Evolutionary conservation across 1,140 invertebrate genomes (phyloP).

Genomic region (Telenomus remus): DNA sequence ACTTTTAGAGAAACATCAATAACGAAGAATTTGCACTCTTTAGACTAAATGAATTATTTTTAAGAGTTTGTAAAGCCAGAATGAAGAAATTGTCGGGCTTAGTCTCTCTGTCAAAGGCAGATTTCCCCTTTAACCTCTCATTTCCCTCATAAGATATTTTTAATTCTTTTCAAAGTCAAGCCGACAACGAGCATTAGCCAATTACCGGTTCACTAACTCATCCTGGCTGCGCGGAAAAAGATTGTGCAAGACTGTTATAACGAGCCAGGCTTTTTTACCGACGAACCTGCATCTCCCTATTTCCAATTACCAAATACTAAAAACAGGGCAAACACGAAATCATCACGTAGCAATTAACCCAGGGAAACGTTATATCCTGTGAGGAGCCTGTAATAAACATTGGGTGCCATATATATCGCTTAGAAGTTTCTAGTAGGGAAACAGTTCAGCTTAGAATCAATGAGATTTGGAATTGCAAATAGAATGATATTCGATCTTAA

Average conservation of each 20-base stretch:
- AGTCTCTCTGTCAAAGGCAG: constrained; percentile 9
- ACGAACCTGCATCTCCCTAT: constrained; percentile 37
- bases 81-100: no score
- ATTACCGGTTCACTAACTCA: constrained; percentile 53
- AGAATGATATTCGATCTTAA: constrained; percentile 28
- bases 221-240: constrained; percentile 37
- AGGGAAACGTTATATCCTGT: constrained; percentile 58
- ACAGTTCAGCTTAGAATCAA: constrained; percentile 36
- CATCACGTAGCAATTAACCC: constrained; percentile 52
- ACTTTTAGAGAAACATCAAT: no score
- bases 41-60: no score
- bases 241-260: constrained; percentile 53
- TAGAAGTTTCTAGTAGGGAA: constrained; percentile 32
- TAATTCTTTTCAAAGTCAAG: constrained; percentile 60
- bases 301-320: constrained; percentile 50
- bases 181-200: constrained; percentile 51
- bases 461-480: constrained; percentile 27
- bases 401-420: constrained; percentile 26
- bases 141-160: constrained; percentile 56
- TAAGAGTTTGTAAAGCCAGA: no score
- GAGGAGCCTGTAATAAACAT: constrained; percentile 43
- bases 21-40: no score
- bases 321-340: constrained; percentile 47
- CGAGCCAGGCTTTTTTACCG: constrained; percentile 50
- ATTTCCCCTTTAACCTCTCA: constrained; percentile 33